Conservation (phyloP, 1,140 invertebrate species). For the Scaptomyza hsui region DNA sequence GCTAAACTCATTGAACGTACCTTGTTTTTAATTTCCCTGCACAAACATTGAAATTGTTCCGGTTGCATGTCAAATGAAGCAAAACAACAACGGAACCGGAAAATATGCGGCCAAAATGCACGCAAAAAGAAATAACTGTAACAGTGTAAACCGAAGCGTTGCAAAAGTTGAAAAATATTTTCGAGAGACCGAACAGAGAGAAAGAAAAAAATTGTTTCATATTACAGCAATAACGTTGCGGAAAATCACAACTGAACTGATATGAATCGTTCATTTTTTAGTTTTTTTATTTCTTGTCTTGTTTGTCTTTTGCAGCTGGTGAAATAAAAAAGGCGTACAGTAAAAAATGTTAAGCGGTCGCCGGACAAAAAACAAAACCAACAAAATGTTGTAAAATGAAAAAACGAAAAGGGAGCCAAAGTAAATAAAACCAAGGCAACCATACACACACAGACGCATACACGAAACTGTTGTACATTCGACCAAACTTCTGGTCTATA, state of each 20-base stretch:
- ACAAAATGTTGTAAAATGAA: slow-evolving; percentile 47
- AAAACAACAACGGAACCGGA: slow-evolving; percentile 57
- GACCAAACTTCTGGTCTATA: slow-evolving; percentile 75
- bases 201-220: slow-evolving; percentile 62
- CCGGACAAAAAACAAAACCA: slow-evolving; percentile 22
- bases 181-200: not conserved
- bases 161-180: slow-evolving; percentile 19
- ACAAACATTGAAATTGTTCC: slow-evolving; percentile 68
- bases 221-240: slow-evolving; percentile 74
- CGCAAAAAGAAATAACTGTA: slow-evolving; percentile 11
- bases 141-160: slow-evolving; percentile 6
- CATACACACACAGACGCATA: slow-evolving; percentile 23
- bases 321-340: slow-evolving; percentile 35
- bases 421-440: slow-evolving; percentile 74
- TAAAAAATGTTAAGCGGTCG: slow-evolving; percentile 27
- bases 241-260: slow-evolving; percentile 64
- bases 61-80: slow-evolving; percentile 78
- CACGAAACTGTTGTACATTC: slow-evolving; percentile 38
- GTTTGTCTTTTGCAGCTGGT: slow-evolving; percentile 28
- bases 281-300: slow-evolving; percentile 14
- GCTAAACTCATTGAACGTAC: slow-evolving; percentile 35
- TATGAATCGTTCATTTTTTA: slow-evolving; percentile 32
- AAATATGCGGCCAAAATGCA: slow-evolving; percentile 74
- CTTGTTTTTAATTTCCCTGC: slow-evolving; percentile 68
- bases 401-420: slow-evolving; percentile 39